Conservation (phyloP, 2,797 vertebrate genomes). For the Anguilla obscura region DNA sequence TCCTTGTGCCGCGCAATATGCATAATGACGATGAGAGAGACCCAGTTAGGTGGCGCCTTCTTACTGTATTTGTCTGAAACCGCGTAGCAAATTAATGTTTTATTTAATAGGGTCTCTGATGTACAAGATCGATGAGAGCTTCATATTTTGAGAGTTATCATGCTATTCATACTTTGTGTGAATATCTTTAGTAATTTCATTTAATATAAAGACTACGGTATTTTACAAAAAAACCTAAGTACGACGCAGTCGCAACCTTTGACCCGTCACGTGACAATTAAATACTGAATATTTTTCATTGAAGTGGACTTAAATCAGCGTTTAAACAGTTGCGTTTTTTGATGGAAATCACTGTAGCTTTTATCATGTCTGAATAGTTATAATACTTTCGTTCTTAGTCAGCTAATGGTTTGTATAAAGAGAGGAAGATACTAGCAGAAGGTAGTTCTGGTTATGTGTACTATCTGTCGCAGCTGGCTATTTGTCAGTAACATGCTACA, state of each 20-base stretch:
- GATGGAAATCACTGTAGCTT: not conserved
- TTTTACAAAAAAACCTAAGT: not conserved
- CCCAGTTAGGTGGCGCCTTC: slow-evolving; percentile 10
- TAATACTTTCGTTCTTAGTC: not conserved
- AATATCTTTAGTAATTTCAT: not conserved
- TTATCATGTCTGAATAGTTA: not conserved
- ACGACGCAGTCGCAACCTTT: slow-evolving; percentile 55
- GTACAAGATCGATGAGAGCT: not conserved
- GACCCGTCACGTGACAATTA: slow-evolving; percentile 63
- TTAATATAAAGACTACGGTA: not conserved
- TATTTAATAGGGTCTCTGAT: not conserved
- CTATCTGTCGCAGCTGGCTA: not conserved
- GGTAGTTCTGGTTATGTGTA: not conserved
- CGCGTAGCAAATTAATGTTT: not conserved
- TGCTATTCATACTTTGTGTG: not conserved
- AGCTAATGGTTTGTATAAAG: not conserved
- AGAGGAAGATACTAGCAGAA: not conserved
- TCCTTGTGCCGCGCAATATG: slow-evolving; percentile 36
- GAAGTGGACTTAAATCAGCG: not conserved
- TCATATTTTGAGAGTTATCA: not conserved
- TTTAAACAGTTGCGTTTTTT: not conserved
- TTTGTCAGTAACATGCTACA: not conserved
- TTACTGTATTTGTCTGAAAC: slow-evolving; percentile 4
- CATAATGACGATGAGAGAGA: not conserved
- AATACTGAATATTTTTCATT: not conserved